Conservation (phyloP, 2,888 invertebrate genomes). For the Heliothis peltigera region DNA sequence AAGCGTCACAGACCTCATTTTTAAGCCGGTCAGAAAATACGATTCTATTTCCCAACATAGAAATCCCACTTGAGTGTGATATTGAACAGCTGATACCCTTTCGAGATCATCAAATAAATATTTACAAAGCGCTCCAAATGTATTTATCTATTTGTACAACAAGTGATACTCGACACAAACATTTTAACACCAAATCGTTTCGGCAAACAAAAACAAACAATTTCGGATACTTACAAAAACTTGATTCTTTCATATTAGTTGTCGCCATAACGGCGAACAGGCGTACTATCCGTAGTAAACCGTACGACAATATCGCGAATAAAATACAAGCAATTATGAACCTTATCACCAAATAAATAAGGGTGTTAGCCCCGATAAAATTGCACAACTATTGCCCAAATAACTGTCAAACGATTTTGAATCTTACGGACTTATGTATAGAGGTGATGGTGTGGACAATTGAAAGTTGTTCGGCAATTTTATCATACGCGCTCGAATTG, state of each 20-base stretch:
- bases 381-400: slow-evolving; percentile 21
- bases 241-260: slow-evolving; percentile 79
- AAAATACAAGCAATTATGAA: slow-evolving; percentile 51
- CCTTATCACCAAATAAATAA: slow-evolving; percentile 52
- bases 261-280: slow-evolving; percentile 74
- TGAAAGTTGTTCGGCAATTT: slow-evolving; percentile 65
- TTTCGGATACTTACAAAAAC: slow-evolving; percentile 67
- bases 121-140: slow-evolving; percentile 16
- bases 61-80: slow-evolving; percentile 5
- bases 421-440: slow-evolving; percentile 60
- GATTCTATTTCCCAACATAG: neutral
- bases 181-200: slow-evolving; percentile 67
- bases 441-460: slow-evolving; percentile 43
- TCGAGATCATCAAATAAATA: slow-evolving; percentile 32
- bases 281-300: slow-evolving; percentile 64
- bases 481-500: slow-evolving; percentile 74
- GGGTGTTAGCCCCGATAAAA: slow-evolving; percentile 38
- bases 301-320: slow-evolving; percentile 46
- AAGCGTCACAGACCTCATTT: neutral
- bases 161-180: slow-evolving; percentile 44
- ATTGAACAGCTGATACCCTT: slow-evolving; percentile 2
- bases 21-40: neutral
- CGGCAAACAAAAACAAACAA: slow-evolving; percentile 71
- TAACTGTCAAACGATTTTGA: slow-evolving; percentile 58
- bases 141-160: slow-evolving; percentile 37